Conservation (phyloP, 2,113 vertebrate species). For the Motacilla tschutschensis region DNA sequence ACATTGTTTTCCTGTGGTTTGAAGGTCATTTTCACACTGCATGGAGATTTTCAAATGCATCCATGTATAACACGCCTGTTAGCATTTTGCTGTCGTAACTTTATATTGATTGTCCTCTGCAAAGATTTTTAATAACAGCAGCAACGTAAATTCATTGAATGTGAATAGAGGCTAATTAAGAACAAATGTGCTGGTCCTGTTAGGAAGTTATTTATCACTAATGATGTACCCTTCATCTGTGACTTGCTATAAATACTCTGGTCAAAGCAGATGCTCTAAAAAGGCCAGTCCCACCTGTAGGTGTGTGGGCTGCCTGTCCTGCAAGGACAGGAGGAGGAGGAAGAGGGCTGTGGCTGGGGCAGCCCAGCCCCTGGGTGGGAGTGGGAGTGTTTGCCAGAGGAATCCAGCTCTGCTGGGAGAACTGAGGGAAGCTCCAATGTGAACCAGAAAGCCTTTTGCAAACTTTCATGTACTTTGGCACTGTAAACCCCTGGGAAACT, state of each 20-base stretch:
- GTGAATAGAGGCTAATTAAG: conserved; percentile 36
- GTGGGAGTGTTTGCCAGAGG: not conserved
- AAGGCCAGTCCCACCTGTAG: not conserved
- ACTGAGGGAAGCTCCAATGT: not conserved
- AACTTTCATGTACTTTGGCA: not conserved
- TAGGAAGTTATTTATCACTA: conserved; percentile 17
- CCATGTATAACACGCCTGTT: not conserved
- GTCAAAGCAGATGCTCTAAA: not conserved
- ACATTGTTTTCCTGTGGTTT: not conserved
- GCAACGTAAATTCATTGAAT: conserved; percentile 14
- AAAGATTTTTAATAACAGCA: conserved; percentile 44
- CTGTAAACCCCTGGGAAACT: not conserved
- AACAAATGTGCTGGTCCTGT: not conserved
- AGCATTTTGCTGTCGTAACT: conserved; percentile 4
- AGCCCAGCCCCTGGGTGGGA: conserved; percentile 15
- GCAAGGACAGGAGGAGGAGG: not conserved
- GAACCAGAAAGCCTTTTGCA: not conserved
- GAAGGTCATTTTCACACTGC: conserved; percentile 45
- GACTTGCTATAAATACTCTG: not conserved
- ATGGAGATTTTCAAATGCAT: not conserved
- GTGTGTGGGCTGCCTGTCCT: not conserved
- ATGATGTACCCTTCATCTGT: not conserved
- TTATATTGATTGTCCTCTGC: conserved; percentile 14
- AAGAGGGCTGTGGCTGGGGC: not conserved
- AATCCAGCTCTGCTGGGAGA: not conserved